Evolutionary conservation across 2,888 invertebrate genomes (phyloP).

Genomic region (Eupithecia abbreviata): DNA sequence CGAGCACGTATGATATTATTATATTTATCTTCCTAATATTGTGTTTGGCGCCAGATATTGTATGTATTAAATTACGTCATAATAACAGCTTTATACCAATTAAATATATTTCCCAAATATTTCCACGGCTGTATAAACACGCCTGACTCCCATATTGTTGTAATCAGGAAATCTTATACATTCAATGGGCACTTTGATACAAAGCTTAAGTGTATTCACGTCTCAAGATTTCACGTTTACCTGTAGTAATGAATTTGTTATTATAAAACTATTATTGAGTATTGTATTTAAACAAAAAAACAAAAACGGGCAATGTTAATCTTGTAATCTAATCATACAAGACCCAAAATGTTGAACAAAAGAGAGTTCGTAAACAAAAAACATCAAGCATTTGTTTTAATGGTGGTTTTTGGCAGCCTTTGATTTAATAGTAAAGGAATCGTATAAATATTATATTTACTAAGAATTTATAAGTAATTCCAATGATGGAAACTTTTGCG

Average conservation of each 20-base stretch:
- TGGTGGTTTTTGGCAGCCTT: background rate
- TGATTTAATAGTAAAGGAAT: background rate
- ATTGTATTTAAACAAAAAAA: background rate
- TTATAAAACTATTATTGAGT: background rate
- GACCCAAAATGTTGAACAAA: background rate
- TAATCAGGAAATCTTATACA: constrained; percentile 33
- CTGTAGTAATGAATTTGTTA: constrained; percentile 15
- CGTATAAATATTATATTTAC: background rate
- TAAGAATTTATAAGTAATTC: background rate
- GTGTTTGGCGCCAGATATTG: constrained; percentile 1
- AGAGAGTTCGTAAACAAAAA: no score
- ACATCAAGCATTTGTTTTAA: background rate
- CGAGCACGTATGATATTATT: background rate
- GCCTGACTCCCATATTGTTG: constrained; percentile 8
- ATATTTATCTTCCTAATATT: background rate
- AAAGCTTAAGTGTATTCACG: constrained; percentile 29
- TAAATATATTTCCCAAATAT: constrained; percentile 20
- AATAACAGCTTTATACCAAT: constrained; percentile 2
- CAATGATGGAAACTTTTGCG: constrained; percentile 2
- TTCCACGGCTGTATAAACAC: constrained; percentile 27
- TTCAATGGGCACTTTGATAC: constrained; percentile 27
- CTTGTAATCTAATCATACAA: background rate
- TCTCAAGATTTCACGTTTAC: constrained; percentile 24
- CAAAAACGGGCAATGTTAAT: background rate
- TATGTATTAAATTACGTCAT: background rate